A percentile compares a stretch with the other conserved stretches of the same genome.
These are phyloP conservation scores for Hephaestus fuliginosus DNA, from an alignment of 2,797 vertebrate species.

Conservation along the genomic window DNA sequence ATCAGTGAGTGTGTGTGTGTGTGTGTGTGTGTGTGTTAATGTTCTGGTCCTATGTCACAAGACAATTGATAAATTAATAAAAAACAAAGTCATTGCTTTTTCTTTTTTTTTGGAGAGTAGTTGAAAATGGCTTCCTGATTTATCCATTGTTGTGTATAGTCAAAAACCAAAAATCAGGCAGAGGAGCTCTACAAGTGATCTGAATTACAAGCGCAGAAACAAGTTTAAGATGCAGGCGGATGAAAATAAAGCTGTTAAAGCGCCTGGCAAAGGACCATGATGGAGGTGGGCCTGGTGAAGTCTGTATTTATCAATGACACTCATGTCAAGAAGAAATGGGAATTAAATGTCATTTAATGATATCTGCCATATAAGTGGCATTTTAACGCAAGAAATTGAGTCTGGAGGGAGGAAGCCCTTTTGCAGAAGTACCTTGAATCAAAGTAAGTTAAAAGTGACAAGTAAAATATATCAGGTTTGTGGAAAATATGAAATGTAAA, in stretches of 20 bases:
- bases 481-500: conserved; percentile 21
- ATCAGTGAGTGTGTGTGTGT: no score
- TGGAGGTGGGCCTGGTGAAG: background rate
- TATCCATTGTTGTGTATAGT: background rate
- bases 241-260: conserved; percentile 38
- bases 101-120: background rate
- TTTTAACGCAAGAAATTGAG: conserved; percentile 35
- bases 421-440: conserved; percentile 6
- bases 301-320: conserved; percentile 54
- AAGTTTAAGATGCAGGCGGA: conserved; percentile 33
- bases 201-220: conserved; percentile 33
- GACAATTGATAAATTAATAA: background rate
- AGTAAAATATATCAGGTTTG: conserved; percentile 9
- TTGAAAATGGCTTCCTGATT: conserved; percentile 30
- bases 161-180: conserved; percentile 21
- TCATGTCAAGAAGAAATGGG: conserved; percentile 45
- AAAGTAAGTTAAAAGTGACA: conserved; percentile 8
- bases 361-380: conserved; percentile 53
- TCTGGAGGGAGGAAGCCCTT: background rate
- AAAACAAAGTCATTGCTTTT: background rate
- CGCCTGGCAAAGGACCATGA: background rate
- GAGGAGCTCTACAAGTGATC: background rate
- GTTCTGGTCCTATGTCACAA: no score
- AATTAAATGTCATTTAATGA: conserved; percentile 50
- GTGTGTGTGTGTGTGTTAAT: no score